Evolutionary conservation across 1,140 invertebrate species (phyloP).

Genomic region (Dysdera silvatica): DNA sequence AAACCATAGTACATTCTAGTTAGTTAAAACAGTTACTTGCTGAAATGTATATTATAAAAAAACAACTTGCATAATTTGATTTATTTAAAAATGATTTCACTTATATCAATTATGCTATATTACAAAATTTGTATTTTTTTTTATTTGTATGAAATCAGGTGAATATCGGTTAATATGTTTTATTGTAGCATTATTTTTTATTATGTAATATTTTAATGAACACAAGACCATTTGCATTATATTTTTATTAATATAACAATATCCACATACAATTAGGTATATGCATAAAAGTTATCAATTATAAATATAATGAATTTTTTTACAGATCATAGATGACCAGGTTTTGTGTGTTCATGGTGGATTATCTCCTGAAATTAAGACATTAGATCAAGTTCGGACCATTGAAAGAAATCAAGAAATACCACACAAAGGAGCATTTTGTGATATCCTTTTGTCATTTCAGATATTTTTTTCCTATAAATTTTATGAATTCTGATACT

Average conservation of each 20-base stretch:
- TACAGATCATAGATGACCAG: conserved; percentile 88
- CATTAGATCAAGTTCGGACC: conserved; percentile 84
- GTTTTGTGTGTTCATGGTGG: conserved; percentile 97
- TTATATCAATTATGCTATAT: too few species aligned
- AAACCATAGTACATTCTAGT: too few species aligned
- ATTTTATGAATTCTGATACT: conserved; percentile 26
- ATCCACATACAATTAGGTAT: background rate
- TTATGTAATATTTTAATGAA: too few species aligned
- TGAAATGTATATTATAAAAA: too few species aligned
- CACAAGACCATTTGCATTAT: background rate
- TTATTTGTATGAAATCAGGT: too few species aligned
- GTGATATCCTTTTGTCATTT: conserved; percentile 41
- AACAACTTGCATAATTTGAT: too few species aligned
- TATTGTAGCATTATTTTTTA: too few species aligned
- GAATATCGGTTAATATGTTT: too few species aligned
- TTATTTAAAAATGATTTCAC: too few species aligned
- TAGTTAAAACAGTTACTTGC: too few species aligned
- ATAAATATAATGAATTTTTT: conserved; percentile 40
- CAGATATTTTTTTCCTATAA: background rate
- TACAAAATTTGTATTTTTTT: too few species aligned
- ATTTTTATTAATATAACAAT: background rate
- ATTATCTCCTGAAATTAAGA: conserved; percentile 80
- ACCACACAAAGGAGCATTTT: conserved; percentile 77
- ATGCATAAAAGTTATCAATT: background rate
- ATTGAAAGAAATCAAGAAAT: conserved; percentile 96